Percentiles rank a stretch among this genome's conserved stretches.
Evolutionary conservation across 2,113 vertebrate genomes (phyloP).

Genomic region (Psophia crepitans): DNA sequence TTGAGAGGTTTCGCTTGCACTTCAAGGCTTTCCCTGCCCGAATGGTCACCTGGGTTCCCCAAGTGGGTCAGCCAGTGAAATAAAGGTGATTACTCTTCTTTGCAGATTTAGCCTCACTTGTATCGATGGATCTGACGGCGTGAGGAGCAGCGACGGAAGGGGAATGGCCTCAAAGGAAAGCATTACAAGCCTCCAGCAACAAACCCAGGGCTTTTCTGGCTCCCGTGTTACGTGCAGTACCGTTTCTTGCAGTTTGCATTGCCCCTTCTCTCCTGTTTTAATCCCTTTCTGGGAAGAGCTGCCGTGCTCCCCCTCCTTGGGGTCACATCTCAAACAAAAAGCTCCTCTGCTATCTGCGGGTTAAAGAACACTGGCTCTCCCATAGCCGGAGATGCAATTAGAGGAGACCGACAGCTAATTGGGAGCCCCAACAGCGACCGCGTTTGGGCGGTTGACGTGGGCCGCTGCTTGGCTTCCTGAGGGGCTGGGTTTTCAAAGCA

Average conservation of each 20-base stretch:
- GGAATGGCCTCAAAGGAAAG: neutral
- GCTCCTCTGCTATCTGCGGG: neutral
- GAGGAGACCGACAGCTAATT: neutral
- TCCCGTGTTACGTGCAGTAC: fast-evolving
- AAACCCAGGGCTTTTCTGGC: neutral
- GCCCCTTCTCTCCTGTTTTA: neutral
- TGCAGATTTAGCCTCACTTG: neutral
- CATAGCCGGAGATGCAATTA: neutral
- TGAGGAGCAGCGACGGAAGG: neutral
- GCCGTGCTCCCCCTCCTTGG: neutral
- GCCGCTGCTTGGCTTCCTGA: neutral
- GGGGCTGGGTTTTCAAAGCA: neutral
- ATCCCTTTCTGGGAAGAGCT: neutral
- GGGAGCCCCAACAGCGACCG: neutral
- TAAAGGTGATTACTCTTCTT: neutral
- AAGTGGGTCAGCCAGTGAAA: neutral
- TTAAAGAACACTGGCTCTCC: conserved; percentile 10
- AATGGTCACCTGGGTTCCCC: neutral
- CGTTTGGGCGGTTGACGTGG: neutral
- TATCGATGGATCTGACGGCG: neutral
- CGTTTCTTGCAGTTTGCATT: neutral
- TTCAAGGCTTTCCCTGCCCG: neutral
- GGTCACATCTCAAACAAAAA: neutral
- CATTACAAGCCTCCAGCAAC: neutral
- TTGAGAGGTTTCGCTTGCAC: neutral